phyloP scores from a whole-genome alignment of 1,140 invertebrate species.

The Pomacea maculata region DNA sequence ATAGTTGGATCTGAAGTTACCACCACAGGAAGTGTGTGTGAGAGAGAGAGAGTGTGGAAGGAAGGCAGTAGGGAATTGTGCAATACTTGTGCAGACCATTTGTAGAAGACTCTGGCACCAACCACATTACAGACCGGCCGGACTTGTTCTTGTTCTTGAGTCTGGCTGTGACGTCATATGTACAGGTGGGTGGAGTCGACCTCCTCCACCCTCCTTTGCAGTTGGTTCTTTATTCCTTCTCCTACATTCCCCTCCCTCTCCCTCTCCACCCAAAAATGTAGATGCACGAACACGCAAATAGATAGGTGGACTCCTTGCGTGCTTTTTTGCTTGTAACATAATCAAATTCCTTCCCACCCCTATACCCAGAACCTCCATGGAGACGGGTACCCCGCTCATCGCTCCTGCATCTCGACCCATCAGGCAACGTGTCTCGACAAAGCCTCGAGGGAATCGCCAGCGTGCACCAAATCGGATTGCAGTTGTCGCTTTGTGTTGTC shows the following conservation, averaged over 20 bases:
- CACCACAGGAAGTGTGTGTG: too few relatives aligned
- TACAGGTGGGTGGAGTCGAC: background rate
- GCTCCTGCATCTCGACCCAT: too few relatives aligned
- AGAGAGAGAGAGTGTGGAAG: background rate
- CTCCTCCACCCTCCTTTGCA: background rate
- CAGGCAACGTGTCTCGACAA: too few relatives aligned
- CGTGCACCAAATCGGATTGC: too few relatives aligned
- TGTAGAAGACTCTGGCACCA: too few relatives aligned
- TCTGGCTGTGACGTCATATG: too few relatives aligned
- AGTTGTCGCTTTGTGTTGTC: too few relatives aligned
- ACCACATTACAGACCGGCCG: too few relatives aligned
- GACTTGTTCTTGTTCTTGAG: too few relatives aligned
- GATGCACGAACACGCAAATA: background rate
- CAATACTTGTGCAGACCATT: too few relatives aligned
- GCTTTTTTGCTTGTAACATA: background rate
- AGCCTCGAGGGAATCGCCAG: too few relatives aligned
- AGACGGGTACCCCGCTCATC: too few relatives aligned
- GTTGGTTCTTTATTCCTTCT: background rate
- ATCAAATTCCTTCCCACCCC: background rate
- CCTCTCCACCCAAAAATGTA: conserved; percentile 1
- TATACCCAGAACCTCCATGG: background rate
- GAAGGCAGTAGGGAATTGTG: background rate
- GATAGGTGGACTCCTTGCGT: background rate
- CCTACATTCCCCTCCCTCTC: background rate
- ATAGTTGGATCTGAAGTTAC: background rate